A percentile compares a stretch with the other conserved stretches of the same genome.
Evolutionary conservation across 1,140 invertebrate species (phyloP).

Genomic region (Aethina tumida): DNA sequence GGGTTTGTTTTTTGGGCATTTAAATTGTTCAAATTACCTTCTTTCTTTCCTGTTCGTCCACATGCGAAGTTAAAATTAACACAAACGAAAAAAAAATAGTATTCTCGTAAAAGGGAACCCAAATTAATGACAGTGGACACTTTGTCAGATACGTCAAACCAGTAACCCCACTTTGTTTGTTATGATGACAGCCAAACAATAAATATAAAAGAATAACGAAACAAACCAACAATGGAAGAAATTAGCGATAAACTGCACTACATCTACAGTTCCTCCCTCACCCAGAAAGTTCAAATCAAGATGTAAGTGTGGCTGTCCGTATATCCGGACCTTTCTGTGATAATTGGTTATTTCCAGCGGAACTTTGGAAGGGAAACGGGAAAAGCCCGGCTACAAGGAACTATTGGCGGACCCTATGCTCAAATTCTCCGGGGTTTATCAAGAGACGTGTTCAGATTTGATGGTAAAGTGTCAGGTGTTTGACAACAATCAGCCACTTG

Average conservation of each 20-base stretch:
- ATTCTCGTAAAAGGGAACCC: too few relatives aligned
- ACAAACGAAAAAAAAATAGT: too few relatives aligned
- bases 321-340: conserved; percentile 5
- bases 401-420: conserved; percentile 79
- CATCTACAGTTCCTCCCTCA: conserved; percentile 85
- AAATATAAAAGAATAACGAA: too few relatives aligned
- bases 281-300: conserved; percentile 83
- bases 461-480: conserved; percentile 82
- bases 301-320: conserved; percentile 55
- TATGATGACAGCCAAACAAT: too few relatives aligned
- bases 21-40: too few relatives aligned
- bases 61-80: too few relatives aligned
- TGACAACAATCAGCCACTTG: conserved; percentile 71
- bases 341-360: conserved; percentile 52
- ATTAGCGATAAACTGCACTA: conserved; percentile 64
- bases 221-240: conserved; percentile 24
- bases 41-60: too few relatives aligned
- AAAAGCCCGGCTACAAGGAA: conserved; percentile 79
- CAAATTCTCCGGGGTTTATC: conserved; percentile 82
- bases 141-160: too few relatives aligned
- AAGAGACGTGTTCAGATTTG: conserved; percentile 72
- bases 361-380: conserved; percentile 83
- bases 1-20: too few relatives aligned
- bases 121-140: too few relatives aligned
- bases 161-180: too few relatives aligned